Conservation (phyloP, 2,797 vertebrate species). For the Brachyalestes nurse region DNA sequence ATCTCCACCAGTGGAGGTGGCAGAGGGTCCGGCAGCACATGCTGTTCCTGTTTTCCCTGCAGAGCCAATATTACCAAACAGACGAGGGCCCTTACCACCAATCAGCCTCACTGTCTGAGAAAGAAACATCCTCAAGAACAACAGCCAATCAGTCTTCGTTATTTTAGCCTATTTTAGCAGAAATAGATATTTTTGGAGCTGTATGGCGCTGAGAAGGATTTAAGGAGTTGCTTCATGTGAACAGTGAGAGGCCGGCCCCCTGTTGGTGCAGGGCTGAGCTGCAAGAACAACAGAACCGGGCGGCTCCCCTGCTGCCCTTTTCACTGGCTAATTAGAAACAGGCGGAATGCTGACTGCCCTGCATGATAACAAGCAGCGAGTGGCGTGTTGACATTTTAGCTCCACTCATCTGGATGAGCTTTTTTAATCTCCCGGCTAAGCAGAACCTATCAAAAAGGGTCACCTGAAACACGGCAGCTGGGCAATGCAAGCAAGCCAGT, state of each 20-base stretch:
- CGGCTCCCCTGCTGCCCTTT: conserved; percentile 73
- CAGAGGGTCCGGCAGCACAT: neutral
- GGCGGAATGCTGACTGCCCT: conserved; percentile 70
- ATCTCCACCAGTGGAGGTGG: neutral
- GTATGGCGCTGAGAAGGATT: neutral
- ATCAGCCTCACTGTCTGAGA: conserved; percentile 48
- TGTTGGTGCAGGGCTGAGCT: conserved; percentile 12
- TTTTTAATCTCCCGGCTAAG: conserved; percentile 44
- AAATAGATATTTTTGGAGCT: neutral
- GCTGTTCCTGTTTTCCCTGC: neutral
- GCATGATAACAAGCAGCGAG: conserved; percentile 58
- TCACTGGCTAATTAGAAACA: conserved; percentile 79
- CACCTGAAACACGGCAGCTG: conserved; percentile 46
- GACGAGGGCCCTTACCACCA: neutral
- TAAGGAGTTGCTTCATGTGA: neutral
- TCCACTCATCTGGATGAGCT: conserved; percentile 65
- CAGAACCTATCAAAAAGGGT: conserved; percentile 52
- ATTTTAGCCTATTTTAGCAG: neutral
- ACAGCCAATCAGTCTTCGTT: neutral
- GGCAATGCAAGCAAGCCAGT: conserved; percentile 45
- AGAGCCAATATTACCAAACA: neutral
- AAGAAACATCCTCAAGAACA: neutral
- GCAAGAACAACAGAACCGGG: conserved; percentile 61
- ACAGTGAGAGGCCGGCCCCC: neutral
- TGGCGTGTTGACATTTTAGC: conserved; percentile 63